A percentile compares a stretch with the other conserved stretches of the same genome.
These are phyloP conservation scores for Gorsachius magnificus DNA, from an alignment of 2,797 vertebrate species.

Conservation along the genomic window DNA sequence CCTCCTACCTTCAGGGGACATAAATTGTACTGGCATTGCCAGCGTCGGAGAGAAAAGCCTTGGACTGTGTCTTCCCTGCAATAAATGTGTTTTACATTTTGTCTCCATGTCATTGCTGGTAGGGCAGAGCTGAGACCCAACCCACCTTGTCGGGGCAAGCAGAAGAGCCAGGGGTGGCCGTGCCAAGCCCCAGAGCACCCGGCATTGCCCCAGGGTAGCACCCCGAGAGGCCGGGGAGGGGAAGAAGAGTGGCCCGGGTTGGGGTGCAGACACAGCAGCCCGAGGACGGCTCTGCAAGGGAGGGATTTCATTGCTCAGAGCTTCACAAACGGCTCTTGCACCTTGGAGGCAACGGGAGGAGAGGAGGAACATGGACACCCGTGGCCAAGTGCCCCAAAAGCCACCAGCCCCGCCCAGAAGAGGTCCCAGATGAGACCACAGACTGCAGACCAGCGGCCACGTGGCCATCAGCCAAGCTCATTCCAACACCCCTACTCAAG, in stretches of 20 bases:
- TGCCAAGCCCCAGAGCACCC: neutral
- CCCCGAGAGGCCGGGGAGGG: neutral
- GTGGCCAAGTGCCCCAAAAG: neutral
- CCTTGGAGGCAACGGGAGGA: neutral
- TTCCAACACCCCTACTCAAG: neutral
- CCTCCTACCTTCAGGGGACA: neutral
- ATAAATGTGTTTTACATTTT: neutral
- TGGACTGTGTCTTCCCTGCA: neutral
- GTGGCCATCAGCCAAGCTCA: neutral
- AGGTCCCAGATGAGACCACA: neutral
- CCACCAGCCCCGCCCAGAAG: neutral
- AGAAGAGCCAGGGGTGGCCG: neutral
- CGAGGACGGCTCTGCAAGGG: neutral
- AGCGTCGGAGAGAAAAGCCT: neutral
- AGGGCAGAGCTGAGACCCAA: neutral
- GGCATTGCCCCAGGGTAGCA: fast-evolving
- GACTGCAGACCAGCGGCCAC: neutral
- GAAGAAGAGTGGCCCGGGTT: neutral
- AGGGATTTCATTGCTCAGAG: neutral
- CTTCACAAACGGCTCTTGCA: neutral
- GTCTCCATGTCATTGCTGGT: neutral
- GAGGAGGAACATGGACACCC: neutral
- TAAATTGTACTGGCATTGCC: neutral
- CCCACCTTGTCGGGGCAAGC: fast-evolving
- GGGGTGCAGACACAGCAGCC: neutral